Evolutionary conservation across 1,140 invertebrate genomes (phyloP), one percentile per base, ranked within the genome.

Genomic region (Drosophila dunni): DNA sequence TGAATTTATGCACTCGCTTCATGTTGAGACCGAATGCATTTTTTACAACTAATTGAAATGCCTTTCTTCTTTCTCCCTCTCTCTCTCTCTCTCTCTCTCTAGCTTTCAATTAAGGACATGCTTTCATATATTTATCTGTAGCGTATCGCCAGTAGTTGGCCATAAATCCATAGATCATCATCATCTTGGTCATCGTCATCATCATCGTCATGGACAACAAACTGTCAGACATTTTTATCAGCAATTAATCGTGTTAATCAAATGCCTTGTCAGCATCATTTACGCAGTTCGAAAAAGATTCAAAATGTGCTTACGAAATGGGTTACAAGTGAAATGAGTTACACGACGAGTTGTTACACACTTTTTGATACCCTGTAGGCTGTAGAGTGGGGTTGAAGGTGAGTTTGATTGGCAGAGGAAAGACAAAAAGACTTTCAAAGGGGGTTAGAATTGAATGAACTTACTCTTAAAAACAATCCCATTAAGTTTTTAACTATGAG

Each of bases 211-310:
- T 29, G 24, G 24, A 29, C 71, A 82, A 86, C 83, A 86, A 89
- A 83, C 85, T 81, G 84, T 89, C 74, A 84, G 85, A 88, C 84
- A 89, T 78, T 88, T 90, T 88, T 88, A 88, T 88, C 84, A 84
- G 85, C 84, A 88, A 88, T 88, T 88, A 88, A 88, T 88, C 84
- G 84, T 88, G 84, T 88, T 88, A 88, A 88, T 89, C 84, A 88
- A 88, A 88, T 88, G 84, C 85, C 84, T 88, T 88, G 84, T 88
- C 84, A 88, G 84, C 84, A 81, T 89, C 84, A 89, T 84, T 88
- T 88, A 88, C 80, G 48, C 67, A 58, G 38, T 51, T 45, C 62
- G 24, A 51, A 63, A 77, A 74, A 71, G 68, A 70, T 50, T 61
- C 20, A 48, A 88, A 82, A 76, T 67, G 75, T 63, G 81, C 70